Evolutionary conservation across 2,797 vertebrate genomes (phyloP), one percentile per base, ranked within the genome.

Genomic region (Acanthornis magna): DNA sequence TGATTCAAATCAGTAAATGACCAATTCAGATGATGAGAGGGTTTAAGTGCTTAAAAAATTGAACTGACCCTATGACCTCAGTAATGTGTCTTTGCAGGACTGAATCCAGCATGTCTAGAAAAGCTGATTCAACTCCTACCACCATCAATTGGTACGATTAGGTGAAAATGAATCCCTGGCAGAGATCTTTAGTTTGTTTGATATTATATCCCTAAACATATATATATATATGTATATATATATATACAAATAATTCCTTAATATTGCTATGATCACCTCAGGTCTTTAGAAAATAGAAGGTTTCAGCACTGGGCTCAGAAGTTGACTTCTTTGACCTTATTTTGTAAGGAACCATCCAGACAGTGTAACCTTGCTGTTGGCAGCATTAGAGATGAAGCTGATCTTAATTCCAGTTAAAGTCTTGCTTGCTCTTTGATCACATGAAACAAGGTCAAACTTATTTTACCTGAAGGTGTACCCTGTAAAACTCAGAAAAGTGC

Each of bases 361-460:
- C 53, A 48, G 25, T 83, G n/a, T 84, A 85, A 95, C 79, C 80
- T 92, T 88, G 70, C 60, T 89, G 60, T 45, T 83, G 90, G 68
- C 88, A 95, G 62, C 61, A 40, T 72, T 76, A 85, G 54, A 54
- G 54, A 93, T 36, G 34, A 95, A 91, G 65, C 36, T 73, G 53
- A 84, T 93, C 57, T 80, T 85, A 85, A 76, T 55, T 94, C 77
- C 76, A 71, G 30, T 67, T 89, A 81, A 85, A 94, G 42, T 34
- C 57, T 88, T 82, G 22, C 47, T 50, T 92, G 48, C 61, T 84
- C 73, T 96, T 95, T 95, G 94, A 94, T 91, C 88, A 89, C 62
- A 58, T n/a, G 48, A 88, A 96, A 89, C 86, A 95, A 87, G 80
- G 76, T 65, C 92, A 88, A 93, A 95, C 63, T 89, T 82, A 87